A percentile compares a stretch with the other conserved stretches of the same genome.
These are phyloP conservation scores for Argopecten irradians DNA, from an alignment of 1,140 invertebrate species.

Conservation along the genomic window DNA sequence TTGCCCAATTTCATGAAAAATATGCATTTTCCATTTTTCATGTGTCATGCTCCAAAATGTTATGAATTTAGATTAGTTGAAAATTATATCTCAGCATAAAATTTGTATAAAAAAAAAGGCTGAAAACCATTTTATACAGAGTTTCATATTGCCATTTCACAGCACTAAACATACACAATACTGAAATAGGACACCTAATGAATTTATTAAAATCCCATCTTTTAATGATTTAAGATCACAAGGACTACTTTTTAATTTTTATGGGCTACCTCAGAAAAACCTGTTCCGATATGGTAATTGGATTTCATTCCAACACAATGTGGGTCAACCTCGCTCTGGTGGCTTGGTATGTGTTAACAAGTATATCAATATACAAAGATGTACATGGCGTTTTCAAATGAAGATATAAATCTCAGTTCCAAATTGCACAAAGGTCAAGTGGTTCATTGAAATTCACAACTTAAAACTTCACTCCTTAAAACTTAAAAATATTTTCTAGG, in stretches of 20 bases:
- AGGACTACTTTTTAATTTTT: background rate
- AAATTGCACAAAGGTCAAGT: too few relatives aligned
- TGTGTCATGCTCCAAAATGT: background rate
- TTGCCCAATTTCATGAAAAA: background rate
- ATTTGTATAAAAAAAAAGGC: background rate
- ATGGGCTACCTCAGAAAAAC: background rate
- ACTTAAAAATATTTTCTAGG: background rate
- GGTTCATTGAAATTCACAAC: background rate
- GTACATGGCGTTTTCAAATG: background rate
- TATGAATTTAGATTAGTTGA: background rate
- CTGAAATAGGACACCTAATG: background rate
- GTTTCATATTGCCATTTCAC: background rate
- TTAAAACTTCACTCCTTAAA: background rate
- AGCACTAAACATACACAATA: background rate
- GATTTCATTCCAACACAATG: background rate
- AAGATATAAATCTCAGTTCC: background rate
- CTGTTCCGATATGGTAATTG: background rate
- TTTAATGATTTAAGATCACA: background rate
- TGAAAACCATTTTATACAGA: background rate
- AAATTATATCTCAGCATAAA: background rate
- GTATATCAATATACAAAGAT: too few relatives aligned
- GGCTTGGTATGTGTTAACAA: too few relatives aligned
- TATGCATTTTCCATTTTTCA: background rate
- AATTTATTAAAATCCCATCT: background rate
- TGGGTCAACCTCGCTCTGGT: background rate